Evolutionary conservation across 2,797 vertebrate species (phyloP).

Genomic region (Hapalemur alaotrensis): DNA sequence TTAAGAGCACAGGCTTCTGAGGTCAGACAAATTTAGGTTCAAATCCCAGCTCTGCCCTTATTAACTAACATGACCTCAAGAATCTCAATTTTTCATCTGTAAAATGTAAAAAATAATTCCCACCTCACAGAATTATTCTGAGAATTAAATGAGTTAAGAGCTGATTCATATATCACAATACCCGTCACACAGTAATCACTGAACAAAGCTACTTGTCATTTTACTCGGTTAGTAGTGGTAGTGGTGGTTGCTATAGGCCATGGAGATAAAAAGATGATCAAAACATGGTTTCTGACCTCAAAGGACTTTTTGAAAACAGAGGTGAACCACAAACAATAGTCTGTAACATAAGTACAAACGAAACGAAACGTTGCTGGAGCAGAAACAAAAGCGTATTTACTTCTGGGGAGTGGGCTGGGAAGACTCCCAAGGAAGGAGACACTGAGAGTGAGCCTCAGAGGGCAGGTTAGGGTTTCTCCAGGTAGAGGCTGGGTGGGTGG

Average conservation of each 20-base stretch:
- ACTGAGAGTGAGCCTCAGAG: too few species aligned
- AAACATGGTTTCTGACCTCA: background rate
- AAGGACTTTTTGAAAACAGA: background rate
- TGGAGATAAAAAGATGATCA: background rate
- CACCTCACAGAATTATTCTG: background rate
- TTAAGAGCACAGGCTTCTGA: background rate
- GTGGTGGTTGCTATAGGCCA: background rate
- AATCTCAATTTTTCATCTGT: background rate
- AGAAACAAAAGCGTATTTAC: background rate
- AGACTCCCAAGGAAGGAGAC: background rate
- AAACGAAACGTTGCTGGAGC: background rate
- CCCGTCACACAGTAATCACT: background rate
- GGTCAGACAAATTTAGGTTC: background rate
- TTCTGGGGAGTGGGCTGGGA: background rate
- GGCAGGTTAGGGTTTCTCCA: background rate
- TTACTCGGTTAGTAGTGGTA: background rate
- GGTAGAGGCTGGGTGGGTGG: background rate
- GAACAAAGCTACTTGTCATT: background rate
- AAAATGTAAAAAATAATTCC: background rate
- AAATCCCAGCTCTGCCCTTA: background rate
- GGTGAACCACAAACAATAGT: background rate
- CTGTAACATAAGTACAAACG: fast-evolving
- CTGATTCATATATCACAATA: background rate
- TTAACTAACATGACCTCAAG: background rate
- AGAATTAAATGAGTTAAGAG: background rate